Base-by-base conservation (phyloP, 1,140 invertebrate genomes). In the Macrosteles quadrilineatus region DNA sequence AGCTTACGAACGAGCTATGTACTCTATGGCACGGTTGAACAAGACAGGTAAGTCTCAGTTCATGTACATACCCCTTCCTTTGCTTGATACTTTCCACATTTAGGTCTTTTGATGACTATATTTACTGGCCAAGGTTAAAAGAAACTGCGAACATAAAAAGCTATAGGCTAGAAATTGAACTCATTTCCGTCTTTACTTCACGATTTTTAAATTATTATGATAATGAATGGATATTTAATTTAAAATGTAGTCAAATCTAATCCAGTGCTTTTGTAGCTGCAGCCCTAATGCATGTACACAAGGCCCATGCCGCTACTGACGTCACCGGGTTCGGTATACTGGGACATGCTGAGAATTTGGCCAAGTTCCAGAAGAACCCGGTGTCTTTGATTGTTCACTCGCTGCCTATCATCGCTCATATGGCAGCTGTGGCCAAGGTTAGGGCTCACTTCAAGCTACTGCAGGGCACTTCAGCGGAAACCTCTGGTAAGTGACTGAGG, bases 311-410 rank as follows among this genome's bases (percentile, higher is more conserved):
- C 27, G 95, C 95, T 9, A 99, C 97, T 30, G 97, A 98, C 81
- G 92, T 99, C 0, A 98, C 96, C 67, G 97, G 97, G 19, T 98
- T 98, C 82, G 97, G 97, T 45, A 82, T 99, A 0, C 81, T 98
- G 14, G 96, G 97, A 1, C 97, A 99, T 83, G 97, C 97, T 43
- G 94, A 98, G 82, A 98, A 97, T 75, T 81, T 99, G 31, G 95
- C 96, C 0, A 92, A 91, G 72, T 93, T 97, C 79, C 97, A 99
- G 80, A 97, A 97, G 80, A 96, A 95, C 80, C 93, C 96, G 83
- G 96, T 99, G 0, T 94, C 93, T 0, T 98, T 99, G 84, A 94
- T 97, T 67, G 98, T 99, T 76, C 95, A 98, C 78, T 98, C 97
- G 81, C 83, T 98, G 66, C 97, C 97, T 21, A 92, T 98, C 9